A percentile compares a stretch with the other conserved stretches of the same genome.
Conservation (phyloP, 1,140 invertebrate genomes). For the Diprion similis region DNA sequence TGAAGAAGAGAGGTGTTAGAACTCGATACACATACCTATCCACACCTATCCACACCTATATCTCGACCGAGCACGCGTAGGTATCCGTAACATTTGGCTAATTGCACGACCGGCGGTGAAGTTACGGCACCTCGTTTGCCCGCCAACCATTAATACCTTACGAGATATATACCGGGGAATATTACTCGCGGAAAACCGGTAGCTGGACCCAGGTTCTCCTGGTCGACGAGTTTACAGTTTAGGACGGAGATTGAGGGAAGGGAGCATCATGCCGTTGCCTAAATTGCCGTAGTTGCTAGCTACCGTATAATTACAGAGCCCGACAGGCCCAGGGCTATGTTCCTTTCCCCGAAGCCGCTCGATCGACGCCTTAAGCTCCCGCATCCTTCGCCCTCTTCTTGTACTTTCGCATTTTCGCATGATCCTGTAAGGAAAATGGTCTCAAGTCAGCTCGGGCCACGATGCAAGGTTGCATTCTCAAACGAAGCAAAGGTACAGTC, state of each 20-base stretch:
- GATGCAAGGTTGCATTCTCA: too few species aligned
- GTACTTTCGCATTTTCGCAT: not conserved
- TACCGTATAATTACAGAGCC: constrained; percentile 59
- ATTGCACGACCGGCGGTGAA: constrained; percentile 40
- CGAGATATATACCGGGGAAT: constrained; percentile 46
- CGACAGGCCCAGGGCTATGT: constrained; percentile 39
- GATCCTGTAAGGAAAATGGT: not conserved
- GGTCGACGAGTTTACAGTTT: constrained; percentile 56
- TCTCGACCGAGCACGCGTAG: not conserved
- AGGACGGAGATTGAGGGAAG: constrained; percentile 38
- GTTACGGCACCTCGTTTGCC: constrained; percentile 51
- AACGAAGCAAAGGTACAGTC: too few species aligned
- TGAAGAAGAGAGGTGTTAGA: not conserved
- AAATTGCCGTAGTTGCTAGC: constrained; percentile 40
- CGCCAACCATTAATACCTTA: constrained; percentile 55
- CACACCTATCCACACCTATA: too few species aligned
- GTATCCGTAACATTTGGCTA: constrained; percentile 41
- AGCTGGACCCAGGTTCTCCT: constrained; percentile 39
- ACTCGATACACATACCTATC: too few species aligned
- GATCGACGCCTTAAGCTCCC: constrained; percentile 41
- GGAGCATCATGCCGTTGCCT: constrained; percentile 31
- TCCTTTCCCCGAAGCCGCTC: constrained; percentile 32
- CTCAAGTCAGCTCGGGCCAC: too few species aligned
- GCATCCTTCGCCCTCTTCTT: constrained; percentile 20
- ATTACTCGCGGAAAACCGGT: constrained; percentile 58